A percentile compares a stretch with the other conserved stretches of the same genome.
phyloP scores from a whole-genome alignment of 92 coral and sea anemone species.

The Paragorgia papillata region DNA sequence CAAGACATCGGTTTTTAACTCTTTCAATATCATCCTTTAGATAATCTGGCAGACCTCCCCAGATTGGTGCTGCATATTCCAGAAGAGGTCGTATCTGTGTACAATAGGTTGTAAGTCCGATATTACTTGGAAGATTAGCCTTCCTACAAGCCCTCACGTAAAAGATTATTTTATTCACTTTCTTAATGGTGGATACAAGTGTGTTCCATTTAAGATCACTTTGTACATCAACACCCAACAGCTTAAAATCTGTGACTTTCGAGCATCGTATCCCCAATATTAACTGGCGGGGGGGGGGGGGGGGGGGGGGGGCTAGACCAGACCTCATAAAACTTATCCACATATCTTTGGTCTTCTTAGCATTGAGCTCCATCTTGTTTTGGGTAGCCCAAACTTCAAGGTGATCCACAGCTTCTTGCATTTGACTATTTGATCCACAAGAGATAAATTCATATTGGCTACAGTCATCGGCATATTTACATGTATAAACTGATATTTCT shows the following conservation, averaged over 20 bases:
- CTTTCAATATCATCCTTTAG: slow-evolving; percentile 13
- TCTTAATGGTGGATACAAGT: not conserved
- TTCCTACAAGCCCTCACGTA: slow-evolving; percentile 12
- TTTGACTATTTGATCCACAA: slow-evolving; percentile 16
- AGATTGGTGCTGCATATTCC: slow-evolving; percentile 22
- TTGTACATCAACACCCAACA: not conserved
- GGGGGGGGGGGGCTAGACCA: not conserved
- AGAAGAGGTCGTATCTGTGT: slow-evolving; percentile 10
- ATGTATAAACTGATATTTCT: slow-evolving; percentile 11
- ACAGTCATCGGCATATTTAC: slow-evolving; percentile 61
- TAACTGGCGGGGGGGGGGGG: too few species aligned
- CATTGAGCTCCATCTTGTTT: slow-evolving; percentile 18
- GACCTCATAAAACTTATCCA: not conserved
- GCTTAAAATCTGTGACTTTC: slow-evolving; percentile 12
- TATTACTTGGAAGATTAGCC: slow-evolving; percentile 12
- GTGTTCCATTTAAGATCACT: slow-evolving; percentile 2
- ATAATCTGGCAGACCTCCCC: not conserved
- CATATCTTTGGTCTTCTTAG: slow-evolving; percentile 5
- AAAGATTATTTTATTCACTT: not conserved
- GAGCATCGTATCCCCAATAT: not conserved
- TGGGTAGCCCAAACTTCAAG: slow-evolving; percentile 24
- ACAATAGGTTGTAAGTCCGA: slow-evolving; percentile 21
- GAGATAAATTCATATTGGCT: slow-evolving; percentile 46
- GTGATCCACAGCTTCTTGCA: slow-evolving; percentile 38
- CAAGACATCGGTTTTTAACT: not conserved